phyloP scores from a whole-genome alignment of 1,140 invertebrate genomes.

The Macrobrachium rosenbergii region DNA sequence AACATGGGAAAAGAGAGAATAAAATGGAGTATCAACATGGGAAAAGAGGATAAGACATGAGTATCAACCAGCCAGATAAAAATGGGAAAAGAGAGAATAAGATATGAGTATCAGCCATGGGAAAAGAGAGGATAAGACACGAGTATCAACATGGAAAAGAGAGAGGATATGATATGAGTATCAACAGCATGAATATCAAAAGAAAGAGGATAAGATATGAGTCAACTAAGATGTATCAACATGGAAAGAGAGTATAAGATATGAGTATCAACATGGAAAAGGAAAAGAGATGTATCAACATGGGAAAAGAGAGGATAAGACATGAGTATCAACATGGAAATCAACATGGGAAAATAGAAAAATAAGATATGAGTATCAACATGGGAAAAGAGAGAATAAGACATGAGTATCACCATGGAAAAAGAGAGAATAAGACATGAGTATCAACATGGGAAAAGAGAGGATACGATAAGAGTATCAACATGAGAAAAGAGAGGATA shows the following conservation, averaged over 20 bases:
- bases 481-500: background rate
- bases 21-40: too few species aligned
- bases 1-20: background rate
- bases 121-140: too few species aligned
- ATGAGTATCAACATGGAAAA: too few species aligned
- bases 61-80: too few species aligned
- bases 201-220: background rate
- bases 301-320: background rate
- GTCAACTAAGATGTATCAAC: too few species aligned
- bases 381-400: background rate
- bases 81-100: background rate
- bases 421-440: background rate
- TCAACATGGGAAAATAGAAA: background rate
- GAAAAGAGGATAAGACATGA: background rate
- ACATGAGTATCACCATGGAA: background rate
- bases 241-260: conserved; percentile 2
- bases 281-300: too few species aligned
- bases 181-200: too few species aligned
- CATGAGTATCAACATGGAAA: background rate
- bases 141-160: background rate
- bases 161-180: background rate
- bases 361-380: too few species aligned
- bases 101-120: background rate
- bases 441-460: background rate
- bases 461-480: background rate